Evolutionary conservation across 1,140 invertebrate species (phyloP), one percentile per base, ranked within the genome.

Genomic region (Drosophila persimilis): DNA sequence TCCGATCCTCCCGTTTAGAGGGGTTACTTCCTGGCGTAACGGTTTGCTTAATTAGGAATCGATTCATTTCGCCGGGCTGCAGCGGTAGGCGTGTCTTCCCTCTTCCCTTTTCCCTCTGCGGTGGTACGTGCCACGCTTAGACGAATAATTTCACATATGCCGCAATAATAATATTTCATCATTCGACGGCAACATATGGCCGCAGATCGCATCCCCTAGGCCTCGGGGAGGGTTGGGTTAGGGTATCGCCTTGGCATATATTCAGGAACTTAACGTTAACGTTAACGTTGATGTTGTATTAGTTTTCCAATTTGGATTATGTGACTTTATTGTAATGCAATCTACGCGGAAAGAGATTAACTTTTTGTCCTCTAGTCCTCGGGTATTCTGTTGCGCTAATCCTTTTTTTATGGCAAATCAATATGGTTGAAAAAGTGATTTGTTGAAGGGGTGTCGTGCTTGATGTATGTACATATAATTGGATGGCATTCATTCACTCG

Each of bases 31-130:
- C 48, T 57, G 47, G 45, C 66, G 69, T 66, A 69, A 73, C 69
- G 78, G 79, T 74, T 74, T 47, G 17, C 53, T 54, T 83, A 81
- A 83, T 83, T 83, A 59, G 53, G 45, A 84, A 79, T 84, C 80
- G 80, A 79, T 84, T 84, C 51, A 61, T 50, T 69, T 51, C 39
- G 62, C 50, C 61, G 50, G 13, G 22, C 9, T 29, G 51, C 51
- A 8, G 35, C 35, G 35, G 55, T 64, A 31, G 79, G 70, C 60
- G 64, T 77, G 64, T 56, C 58, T 26, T 22, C 22, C 39, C 22
- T 26, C 22, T 26, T 46, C 17, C 51, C 29, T 8, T 6, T 29
- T 35, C 8, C 31, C 35, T 39, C 35, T 39, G 35, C 35, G 35
- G 7, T 15, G 45, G 60, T 63, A 51, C 48, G 69, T 59, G 73